phyloP scores from a whole-genome alignment of 37 sponge, comb jelly and placozoan genomes.

The Cliona cf. orientalis region DNA sequence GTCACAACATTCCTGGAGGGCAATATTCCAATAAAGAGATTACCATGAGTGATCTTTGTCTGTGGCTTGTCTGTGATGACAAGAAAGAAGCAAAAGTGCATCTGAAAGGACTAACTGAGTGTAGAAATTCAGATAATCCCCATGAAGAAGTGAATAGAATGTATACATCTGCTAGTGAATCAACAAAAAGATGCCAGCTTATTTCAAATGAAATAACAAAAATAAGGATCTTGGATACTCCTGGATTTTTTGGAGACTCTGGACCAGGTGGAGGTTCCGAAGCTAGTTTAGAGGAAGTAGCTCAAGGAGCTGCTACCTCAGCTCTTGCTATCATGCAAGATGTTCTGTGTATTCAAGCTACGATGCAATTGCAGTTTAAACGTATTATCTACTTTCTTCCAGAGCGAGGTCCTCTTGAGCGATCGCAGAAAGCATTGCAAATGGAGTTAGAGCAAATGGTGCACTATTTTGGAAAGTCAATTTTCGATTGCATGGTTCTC shows the following conservation, averaged over 20 bases:
- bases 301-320: no score
- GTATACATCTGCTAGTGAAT: background rate
- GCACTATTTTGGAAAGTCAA: constrained; percentile 16
- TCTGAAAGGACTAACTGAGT: background rate
- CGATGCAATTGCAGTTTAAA: background rate
- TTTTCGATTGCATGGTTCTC: constrained; percentile 50
- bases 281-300: no score
- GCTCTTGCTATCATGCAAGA: constrained; percentile 16
- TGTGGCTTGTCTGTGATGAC: constrained; percentile 16
- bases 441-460: constrained; percentile 7
- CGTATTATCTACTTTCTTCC: constrained; percentile 51
- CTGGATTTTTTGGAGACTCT: constrained; percentile 20
- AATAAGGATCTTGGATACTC: constrained; percentile 29
- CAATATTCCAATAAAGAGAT: background rate
- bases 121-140: background rate
- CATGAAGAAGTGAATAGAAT: background rate
- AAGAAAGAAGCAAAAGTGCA: background rate
- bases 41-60: background rate
- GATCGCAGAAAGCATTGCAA: constrained; percentile 1
- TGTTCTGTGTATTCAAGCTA: constrained; percentile 17
- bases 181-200: no score
- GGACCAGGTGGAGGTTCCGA: no score
- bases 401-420: constrained; percentile 5
- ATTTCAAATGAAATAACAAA: constrained; percentile 25
- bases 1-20: background rate